Percentiles rank a stretch among this genome's conserved stretches.
phyloP scores from a whole-genome alignment of 2,888 invertebrate species.

The Lucinisca nassula region DNA sequence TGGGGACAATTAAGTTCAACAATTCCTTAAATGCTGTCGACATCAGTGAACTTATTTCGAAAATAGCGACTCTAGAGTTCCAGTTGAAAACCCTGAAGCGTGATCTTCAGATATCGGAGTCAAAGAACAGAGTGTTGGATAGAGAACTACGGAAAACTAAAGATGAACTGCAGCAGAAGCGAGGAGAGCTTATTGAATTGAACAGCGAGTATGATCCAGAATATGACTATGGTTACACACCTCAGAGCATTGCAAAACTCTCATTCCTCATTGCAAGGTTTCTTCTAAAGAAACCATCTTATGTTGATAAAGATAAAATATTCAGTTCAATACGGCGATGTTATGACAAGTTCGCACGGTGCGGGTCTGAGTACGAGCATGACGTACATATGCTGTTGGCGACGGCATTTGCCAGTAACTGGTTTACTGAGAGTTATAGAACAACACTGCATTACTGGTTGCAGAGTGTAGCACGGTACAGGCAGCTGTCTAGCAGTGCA shows the following conservation, averaged over 20 bases:
- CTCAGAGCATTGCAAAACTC: constrained; percentile 81
- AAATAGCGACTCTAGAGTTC: constrained; percentile 82
- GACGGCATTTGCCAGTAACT: constrained; percentile 85
- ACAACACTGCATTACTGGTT: constrained; percentile 82
- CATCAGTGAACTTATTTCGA: constrained; percentile 76
- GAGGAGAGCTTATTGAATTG: constrained; percentile 74
- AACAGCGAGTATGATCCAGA: constrained; percentile 81
- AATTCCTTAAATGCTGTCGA: constrained; percentile 69
- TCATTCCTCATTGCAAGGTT: constrained; percentile 81
- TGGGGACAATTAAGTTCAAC: constrained; percentile 56
- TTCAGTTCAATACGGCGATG: constrained; percentile 82
- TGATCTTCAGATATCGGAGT: constrained; percentile 83
- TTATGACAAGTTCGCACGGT: constrained; percentile 81
- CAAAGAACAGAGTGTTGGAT: constrained; percentile 80
- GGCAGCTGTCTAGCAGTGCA: constrained; percentile 61
- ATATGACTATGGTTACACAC: constrained; percentile 82
- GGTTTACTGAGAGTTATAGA: constrained; percentile 83
- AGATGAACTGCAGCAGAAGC: constrained; percentile 79
- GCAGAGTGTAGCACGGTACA: constrained; percentile 76
- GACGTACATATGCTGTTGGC: constrained; percentile 86
- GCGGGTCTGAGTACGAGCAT: constrained; percentile 77
- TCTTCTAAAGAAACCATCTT: constrained; percentile 80
- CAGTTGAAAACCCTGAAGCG: constrained; percentile 80
- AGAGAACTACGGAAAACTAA: constrained; percentile 79
- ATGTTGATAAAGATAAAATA: constrained; percentile 80